phyloP scores from a whole-genome alignment of 2,113 vertebrate genomes.

The Proteles cristata region DNA sequence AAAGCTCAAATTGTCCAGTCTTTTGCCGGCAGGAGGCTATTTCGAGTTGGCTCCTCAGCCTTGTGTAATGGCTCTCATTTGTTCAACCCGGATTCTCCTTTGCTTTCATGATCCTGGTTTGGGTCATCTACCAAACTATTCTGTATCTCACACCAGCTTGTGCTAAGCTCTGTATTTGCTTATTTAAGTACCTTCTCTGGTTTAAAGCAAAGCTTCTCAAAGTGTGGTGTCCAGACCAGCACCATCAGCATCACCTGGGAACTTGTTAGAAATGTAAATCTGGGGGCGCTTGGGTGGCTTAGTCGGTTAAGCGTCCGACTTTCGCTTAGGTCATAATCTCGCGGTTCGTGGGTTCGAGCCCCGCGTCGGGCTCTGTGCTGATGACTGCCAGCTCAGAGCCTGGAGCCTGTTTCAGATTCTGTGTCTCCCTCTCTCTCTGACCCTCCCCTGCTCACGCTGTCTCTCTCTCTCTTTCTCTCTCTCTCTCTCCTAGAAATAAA shows the following conservation, averaged over 20 bases:
- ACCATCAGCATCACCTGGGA: neutral
- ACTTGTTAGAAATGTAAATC: neutral
- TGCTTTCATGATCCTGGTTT: neutral
- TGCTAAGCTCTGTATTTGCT: neutral
- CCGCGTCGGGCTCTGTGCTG: no score
- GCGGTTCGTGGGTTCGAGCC: no score
- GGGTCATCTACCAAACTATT: neutral
- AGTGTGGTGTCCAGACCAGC: neutral
- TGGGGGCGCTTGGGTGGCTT: no score
- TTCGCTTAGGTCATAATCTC: no score
- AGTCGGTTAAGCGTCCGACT: no score
- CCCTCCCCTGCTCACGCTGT: no score
- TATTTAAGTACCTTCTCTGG: slow-evolving; percentile 24
- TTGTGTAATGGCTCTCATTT: slow-evolving; percentile 9
- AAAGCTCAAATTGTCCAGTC: neutral
- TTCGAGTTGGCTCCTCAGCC: neutral
- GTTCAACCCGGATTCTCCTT: neutral
- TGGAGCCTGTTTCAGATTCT: no score
- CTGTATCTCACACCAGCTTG: neutral
- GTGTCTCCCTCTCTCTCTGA: no score
- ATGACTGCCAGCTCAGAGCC: no score
- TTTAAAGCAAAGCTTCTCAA: neutral
- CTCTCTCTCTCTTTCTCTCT: no score
- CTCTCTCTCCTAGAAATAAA: no score
- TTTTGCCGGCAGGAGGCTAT: neutral